Conservation (phyloP, 2,113 vertebrate species). For the Scytalopus superciliaris region DNA sequence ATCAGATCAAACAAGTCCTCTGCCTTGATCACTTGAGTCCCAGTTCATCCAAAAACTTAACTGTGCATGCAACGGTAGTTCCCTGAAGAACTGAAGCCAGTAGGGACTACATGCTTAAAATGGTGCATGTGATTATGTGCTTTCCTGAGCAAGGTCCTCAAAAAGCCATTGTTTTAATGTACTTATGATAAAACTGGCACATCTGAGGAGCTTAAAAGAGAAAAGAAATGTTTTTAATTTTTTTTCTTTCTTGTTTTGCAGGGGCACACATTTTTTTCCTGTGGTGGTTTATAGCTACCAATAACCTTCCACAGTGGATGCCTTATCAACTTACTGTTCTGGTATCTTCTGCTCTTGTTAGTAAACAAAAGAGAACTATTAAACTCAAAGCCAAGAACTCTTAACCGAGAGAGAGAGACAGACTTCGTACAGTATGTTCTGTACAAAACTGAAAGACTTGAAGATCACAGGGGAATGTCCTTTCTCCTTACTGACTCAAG, state of each 20-base stretch:
- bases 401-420: neutral
- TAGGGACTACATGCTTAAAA: neutral
- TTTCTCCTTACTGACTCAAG: conserved; percentile 84
- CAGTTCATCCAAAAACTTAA: neutral
- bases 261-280: neutral
- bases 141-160: neutral
- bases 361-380: conserved; percentile 32
- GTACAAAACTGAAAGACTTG: conserved; percentile 93
- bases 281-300: neutral
- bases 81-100: neutral
- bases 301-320: neutral
- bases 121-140: neutral
- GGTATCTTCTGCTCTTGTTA: conserved; percentile 14
- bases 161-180: neutral
- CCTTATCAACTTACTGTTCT: neutral
- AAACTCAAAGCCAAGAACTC: neutral
- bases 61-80: neutral
- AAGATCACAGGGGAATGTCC: conserved; percentile 95
- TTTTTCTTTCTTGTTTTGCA: conserved; percentile 22
- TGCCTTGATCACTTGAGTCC: neutral
- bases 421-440: conserved; percentile 84
- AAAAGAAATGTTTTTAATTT: neutral
- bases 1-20: neutral
- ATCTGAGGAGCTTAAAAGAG: neutral
- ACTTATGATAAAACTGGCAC: neutral